Conservation (phyloP, 2,113 vertebrate species). For the Meleagris gallopavo region DNA sequence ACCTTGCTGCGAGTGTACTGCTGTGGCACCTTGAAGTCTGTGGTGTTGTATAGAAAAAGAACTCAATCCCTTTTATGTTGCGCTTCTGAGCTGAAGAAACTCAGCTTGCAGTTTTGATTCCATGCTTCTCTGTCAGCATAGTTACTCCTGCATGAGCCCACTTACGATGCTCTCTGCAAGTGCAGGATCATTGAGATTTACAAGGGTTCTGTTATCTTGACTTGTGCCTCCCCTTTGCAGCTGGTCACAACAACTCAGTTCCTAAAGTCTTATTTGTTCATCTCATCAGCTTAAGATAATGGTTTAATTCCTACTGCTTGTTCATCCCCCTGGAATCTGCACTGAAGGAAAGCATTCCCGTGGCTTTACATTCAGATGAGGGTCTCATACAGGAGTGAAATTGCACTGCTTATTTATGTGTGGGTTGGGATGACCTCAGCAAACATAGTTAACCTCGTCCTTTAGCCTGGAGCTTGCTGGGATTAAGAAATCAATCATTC, state of each 20-base stretch:
- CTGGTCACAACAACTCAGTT: fast-evolving
- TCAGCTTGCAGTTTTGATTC: background rate
- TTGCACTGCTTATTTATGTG: background rate
- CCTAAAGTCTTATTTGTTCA: background rate
- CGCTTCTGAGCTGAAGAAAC: background rate
- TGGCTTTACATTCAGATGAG: background rate
- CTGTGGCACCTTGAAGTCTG: background rate
- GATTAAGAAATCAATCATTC: background rate
- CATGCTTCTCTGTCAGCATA: background rate
- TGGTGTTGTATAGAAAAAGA: background rate
- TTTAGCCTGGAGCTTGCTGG: background rate
- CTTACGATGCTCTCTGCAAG: fast-evolving
- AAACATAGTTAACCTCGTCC: too few relatives aligned
- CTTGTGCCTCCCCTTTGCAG: background rate
- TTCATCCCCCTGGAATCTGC: background rate
- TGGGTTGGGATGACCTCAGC: background rate
- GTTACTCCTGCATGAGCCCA: background rate
- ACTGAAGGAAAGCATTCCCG: background rate
- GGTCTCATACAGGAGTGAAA: background rate
- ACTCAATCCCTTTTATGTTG: background rate
- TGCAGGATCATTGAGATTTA: background rate
- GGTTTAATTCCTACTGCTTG: background rate
- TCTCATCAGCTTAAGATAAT: background rate
- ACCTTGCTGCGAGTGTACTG: fast-evolving
- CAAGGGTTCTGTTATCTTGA: background rate